Conservation (phyloP, 2,113 vertebrate species). For the Phoxinus phoxinus region DNA sequence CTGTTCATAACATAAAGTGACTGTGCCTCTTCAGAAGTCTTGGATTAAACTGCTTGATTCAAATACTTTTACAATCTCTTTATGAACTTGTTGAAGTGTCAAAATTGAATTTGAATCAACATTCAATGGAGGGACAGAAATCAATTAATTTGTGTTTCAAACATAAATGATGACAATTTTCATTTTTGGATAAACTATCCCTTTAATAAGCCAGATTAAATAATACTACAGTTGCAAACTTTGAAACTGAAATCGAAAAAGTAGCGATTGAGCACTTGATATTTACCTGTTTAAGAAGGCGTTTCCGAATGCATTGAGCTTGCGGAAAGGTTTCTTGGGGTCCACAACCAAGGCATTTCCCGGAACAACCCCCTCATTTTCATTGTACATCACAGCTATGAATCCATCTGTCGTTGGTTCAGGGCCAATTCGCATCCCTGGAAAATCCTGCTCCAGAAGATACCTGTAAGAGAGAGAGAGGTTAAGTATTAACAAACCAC, state of each 20-base stretch:
- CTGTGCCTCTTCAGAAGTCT: too few relatives aligned
- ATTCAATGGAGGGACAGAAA: neutral
- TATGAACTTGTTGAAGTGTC: neutral
- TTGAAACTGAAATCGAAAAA: neutral
- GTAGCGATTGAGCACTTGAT: neutral
- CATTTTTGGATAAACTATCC: neutral
- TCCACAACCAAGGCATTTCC: constrained; percentile 96
- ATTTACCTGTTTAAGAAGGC: constrained; percentile 95
- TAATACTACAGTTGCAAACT: neutral
- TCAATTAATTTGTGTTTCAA: neutral
- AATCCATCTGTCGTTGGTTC: constrained; percentile 97
- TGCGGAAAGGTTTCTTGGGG: constrained; percentile 94
- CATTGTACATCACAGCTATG: constrained; percentile 96
- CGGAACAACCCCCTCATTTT: constrained; percentile 88
- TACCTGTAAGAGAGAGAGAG: constrained; percentile 75
- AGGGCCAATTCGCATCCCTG: constrained; percentile 96
- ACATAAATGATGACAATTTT: neutral
- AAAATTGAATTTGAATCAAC: neutral
- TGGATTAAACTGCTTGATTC: neutral
- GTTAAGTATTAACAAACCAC: constrained; percentile 10
- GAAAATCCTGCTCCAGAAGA: constrained; percentile 93
- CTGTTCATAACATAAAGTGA: neutral
- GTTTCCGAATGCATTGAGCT: constrained; percentile 94
- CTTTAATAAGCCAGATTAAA: neutral
- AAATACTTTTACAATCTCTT: neutral